Conservation (phyloP, 1,140 invertebrate species). For the Nasonia giraulti region DNA sequence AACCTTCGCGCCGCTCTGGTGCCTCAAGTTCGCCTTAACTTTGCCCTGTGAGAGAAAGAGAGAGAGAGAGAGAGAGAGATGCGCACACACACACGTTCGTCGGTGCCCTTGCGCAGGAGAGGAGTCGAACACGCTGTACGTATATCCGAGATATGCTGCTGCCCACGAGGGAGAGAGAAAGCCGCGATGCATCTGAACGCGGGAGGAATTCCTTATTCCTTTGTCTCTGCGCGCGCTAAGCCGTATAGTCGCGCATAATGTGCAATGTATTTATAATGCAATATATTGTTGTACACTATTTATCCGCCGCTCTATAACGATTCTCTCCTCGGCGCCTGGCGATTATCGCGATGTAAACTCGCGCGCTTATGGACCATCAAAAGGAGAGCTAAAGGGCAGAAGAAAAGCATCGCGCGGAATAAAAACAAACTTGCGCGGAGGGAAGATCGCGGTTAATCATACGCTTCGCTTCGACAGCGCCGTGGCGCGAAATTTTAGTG, state of each 20-base stretch:
- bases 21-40: conserved; percentile 12
- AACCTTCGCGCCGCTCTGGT: conserved; percentile 41
- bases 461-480: not conserved
- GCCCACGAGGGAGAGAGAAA: conserved; percentile 31
- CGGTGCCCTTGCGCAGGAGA: too few relatives aligned
- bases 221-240: conserved; percentile 70
- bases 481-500: not conserved
- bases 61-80: conserved; percentile 41
- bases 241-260: too few relatives aligned
- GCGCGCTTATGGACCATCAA: not conserved
- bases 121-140: not conserved
- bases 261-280: too few relatives aligned
- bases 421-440: conserved; percentile 1
- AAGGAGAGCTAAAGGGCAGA: too few relatives aligned
- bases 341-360: too few relatives aligned
- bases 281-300: too few relatives aligned
- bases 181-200: not conserved
- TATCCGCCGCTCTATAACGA: too few relatives aligned
- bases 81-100: not conserved
- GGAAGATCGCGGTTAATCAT: not conserved
- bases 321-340: too few relatives aligned
- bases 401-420: not conserved
- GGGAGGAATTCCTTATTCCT: conserved; percentile 64
- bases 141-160: not conserved
- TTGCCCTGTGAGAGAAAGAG: conserved; percentile 15